phyloP scores from a whole-genome alignment of 2,113 vertebrate genomes.

The Empidonax alnorum region DNA sequence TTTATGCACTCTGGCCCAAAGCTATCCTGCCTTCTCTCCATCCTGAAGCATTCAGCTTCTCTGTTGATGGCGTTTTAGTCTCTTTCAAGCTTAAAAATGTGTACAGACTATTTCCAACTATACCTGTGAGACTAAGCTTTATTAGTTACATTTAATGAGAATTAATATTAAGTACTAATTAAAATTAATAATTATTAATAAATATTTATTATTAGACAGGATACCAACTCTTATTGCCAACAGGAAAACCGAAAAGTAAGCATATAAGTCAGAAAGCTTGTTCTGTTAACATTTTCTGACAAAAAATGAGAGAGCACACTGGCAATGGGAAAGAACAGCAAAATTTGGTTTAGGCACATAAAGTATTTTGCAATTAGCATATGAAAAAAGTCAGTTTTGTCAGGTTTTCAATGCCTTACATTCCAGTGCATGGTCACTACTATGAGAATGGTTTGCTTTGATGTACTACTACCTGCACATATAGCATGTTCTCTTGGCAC shows the following conservation, averaged over 20 bases:
- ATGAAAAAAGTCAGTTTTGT: background rate
- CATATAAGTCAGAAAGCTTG: background rate
- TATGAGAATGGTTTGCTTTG: background rate
- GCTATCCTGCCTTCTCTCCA: background rate
- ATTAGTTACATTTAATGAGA: background rate
- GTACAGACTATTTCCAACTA: background rate
- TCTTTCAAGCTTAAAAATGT: background rate
- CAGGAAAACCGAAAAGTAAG: background rate
- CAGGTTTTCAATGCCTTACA: background rate
- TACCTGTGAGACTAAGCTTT: background rate
- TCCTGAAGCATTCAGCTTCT: background rate
- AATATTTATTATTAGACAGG: background rate
- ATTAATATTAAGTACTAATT: no score
- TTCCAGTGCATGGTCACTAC: background rate
- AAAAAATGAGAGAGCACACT: background rate
- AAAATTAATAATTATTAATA: no score
- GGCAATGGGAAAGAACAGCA: background rate
- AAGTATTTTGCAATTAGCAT: background rate
- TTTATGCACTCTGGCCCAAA: background rate
- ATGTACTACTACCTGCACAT: accelerated
- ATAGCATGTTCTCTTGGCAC: background rate
- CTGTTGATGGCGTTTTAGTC: background rate
- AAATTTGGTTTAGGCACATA: background rate
- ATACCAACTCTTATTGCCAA: background rate
- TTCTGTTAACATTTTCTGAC: background rate